Conservation (phyloP, 2,888 invertebrate species). For the Silvanus unidentatus region DNA sequence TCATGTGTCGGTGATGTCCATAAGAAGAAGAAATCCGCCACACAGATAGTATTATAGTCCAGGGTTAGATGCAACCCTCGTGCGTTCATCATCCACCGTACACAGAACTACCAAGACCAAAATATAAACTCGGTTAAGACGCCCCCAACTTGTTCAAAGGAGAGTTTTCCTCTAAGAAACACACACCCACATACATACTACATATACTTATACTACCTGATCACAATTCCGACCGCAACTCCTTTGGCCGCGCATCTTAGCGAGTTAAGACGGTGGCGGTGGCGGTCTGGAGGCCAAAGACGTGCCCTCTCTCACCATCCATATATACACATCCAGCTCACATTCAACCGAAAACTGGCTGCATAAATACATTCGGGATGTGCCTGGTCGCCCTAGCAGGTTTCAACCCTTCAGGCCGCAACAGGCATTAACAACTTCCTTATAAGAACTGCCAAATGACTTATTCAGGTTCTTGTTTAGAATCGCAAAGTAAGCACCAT, state of each 20-base stretch:
- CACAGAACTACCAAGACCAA: neutral
- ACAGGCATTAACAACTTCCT: constrained; percentile 28
- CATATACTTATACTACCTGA: constrained; percentile 38
- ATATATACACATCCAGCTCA: constrained; percentile 4
- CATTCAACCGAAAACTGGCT: constrained; percentile 14
- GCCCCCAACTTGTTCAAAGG: constrained; percentile 24
- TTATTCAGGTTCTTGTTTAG: constrained; percentile 27
- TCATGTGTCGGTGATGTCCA: too few species aligned
- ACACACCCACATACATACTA: too few species aligned
- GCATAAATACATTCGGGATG: constrained; percentile 36
- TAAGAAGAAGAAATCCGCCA: too few species aligned
- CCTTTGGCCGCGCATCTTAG: constrained; percentile 33
- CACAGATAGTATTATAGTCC: too few species aligned
- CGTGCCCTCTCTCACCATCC: constrained; percentile 3
- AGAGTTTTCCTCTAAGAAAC: constrained; percentile 29
- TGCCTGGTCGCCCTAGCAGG: constrained; percentile 15
- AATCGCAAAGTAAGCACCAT: constrained; percentile 13
- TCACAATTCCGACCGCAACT: constrained; percentile 41
- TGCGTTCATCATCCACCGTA: neutral
- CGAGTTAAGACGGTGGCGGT: constrained; percentile 29
- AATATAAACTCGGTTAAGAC: neutral
- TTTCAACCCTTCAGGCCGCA: constrained; percentile 25
- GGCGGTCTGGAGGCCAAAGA: constrained; percentile 8
- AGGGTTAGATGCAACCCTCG: too few species aligned
- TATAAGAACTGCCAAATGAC: constrained; percentile 27